Base-by-base conservation (phyloP, 2,888 invertebrate genomes). In the Brachycybe producta region DNA sequence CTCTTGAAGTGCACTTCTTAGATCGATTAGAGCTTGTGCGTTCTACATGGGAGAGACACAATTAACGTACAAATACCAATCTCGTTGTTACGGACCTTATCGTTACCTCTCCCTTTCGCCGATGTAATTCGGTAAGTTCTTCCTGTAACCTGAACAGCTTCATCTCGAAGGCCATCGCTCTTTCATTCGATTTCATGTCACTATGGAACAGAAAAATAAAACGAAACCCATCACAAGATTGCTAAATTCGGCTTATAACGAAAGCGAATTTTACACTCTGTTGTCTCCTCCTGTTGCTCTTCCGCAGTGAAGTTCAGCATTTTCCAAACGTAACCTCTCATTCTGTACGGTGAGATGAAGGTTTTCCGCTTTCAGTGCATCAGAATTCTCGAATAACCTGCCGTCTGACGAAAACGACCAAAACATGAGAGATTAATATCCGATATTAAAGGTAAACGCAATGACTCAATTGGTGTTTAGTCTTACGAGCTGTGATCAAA, bases 1-100 rank as follows among this genome's bases (percentile, higher is more conserved):
- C 57, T 90, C 87, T 65, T 88, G 86, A 36, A 91, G 72, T 68
- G 77, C 78, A 56, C 79, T 76, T 70, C 86, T 91, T 32, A 94
- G 73, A 67, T 86, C 90, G 54, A 94, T 85, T 56, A 94, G 84
- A 71, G 88, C 82, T 65, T 94, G 92, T 2, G 91, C 77, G 70
- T 90, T 88, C 72, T 63, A 48, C 19, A 56, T 21, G 11, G 44
- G 28, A 49, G 36, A 45, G 24, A 43, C 48, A 40, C 7, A 36
- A 38, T 27, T 15, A 5, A 45, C 11, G n/a, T 7, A 13, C 3
- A 7, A 11, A 17, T 34, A 24, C n/a, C 30, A 23, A 45, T 23
- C n/a, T 27, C 4, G n/a, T 13, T n/a, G 19, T 27, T 7, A 27
- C 3, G 30, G 28, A 15, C n/a, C 28, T 32, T 36, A 38, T 17